Conservation (phyloP, 2,797 vertebrate genomes). For the Acomys russatus region DNA sequence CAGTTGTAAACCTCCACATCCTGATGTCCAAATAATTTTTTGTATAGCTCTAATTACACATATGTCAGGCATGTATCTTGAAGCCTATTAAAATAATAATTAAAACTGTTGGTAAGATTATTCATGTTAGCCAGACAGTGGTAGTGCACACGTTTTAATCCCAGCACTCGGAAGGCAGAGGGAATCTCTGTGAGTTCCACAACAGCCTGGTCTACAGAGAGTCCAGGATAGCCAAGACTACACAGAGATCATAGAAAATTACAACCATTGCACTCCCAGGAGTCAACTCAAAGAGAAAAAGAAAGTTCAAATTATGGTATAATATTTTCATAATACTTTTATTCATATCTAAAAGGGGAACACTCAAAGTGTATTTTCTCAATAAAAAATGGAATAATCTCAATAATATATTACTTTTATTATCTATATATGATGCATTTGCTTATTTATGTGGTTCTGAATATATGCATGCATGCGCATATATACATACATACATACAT, state of each 20-base stretch:
- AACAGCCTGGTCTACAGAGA: too few species aligned
- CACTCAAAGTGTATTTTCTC: background rate
- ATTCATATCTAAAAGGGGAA: background rate
- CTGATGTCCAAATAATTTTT: slow-evolving; percentile 99
- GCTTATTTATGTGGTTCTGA: background rate
- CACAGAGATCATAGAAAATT: background rate
- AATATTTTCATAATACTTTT: slow-evolving; percentile 49
- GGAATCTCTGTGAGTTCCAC: too few species aligned
- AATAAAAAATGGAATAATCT: slow-evolving; percentile 4
- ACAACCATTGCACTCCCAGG: background rate
- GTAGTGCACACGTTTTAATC: too few species aligned
- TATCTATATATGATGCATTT: background rate
- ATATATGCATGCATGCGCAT: background rate
- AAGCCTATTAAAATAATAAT: slow-evolving; percentile 94
- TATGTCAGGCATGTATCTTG: slow-evolving; percentile 99
- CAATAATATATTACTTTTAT: background rate
- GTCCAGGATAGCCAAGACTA: too few species aligned
- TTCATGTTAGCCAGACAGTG: too few species aligned
- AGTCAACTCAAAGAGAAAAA: slow-evolving; percentile 49
- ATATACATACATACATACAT: too few species aligned
- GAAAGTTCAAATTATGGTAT: slow-evolving; percentile 36
- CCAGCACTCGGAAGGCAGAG: too few species aligned
- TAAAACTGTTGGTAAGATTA: slow-evolving; percentile 46
- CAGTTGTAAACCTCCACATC: slow-evolving; percentile 97
- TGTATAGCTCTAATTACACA: slow-evolving; percentile 99